Evolutionary conservation across 2,113 vertebrate genomes (phyloP).

Genomic region (Numenius arquata): DNA sequence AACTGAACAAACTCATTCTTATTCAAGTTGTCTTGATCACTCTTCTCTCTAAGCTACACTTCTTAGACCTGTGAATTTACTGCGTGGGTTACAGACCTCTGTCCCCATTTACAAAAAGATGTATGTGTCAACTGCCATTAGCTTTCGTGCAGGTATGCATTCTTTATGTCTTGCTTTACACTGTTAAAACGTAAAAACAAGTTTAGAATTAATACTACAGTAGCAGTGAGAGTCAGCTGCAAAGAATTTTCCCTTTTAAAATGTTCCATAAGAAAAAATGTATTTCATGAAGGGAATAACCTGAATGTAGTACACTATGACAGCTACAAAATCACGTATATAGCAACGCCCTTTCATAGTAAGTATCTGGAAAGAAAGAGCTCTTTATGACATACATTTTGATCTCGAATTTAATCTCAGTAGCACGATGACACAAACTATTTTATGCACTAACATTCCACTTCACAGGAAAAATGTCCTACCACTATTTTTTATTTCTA

Average conservation of each 20-base stretch:
- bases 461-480: background rate
- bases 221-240: background rate
- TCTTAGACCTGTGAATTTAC: background rate
- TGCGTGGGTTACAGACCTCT: background rate
- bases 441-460: background rate
- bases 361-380: background rate
- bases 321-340: background rate
- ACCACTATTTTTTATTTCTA: background rate
- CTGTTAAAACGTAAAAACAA: background rate
- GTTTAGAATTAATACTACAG: background rate
- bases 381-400: background rate
- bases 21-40: background rate
- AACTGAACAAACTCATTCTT: background rate
- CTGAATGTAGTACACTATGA: background rate
- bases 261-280: background rate
- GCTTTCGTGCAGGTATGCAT: background rate
- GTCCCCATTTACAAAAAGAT: background rate
- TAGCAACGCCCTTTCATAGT: background rate
- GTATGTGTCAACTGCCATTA: background rate
- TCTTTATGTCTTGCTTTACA: background rate
- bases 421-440: background rate
- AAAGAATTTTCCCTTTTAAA: conserved; percentile 13
- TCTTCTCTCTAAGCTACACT: background rate
- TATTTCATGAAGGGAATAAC: background rate
- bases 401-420: background rate